Base-by-base conservation (phyloP, 2,113 vertebrate genomes). In the Melospiza georgiana region DNA sequence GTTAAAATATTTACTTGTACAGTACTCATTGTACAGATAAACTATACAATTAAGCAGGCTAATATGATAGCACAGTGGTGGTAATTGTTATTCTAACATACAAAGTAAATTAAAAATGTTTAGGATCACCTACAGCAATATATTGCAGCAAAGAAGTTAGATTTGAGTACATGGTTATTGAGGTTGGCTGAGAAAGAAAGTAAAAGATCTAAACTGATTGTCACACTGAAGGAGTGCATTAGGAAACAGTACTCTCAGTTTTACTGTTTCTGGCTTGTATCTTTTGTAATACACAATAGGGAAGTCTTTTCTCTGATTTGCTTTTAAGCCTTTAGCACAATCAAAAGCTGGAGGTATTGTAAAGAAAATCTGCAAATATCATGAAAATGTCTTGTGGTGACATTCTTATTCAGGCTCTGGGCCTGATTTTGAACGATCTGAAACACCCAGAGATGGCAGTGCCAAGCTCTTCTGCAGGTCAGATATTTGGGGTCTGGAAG, bases 311-410 rank as follows among this genome's bases (percentile, higher is more conserved):
- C 93, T 77, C 78, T 97, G 96, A 97, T 95, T 95, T 95, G 91
- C 93, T 97, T 95, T 93, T 96, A 97, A 95, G 92, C 82, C 90
- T 95, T 93, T 86, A 90, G 92, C 90, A 94, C 93, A 95, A 93
- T 96, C 94, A 93, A 93, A 94, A 95, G 59, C 93, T 94, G 87
- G 65, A 90, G 61, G 78, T 91, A 95, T 95, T 96, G 95, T 95
- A 91, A 81, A 93, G 95, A 94, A 95, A 95, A 97, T 95, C 94
- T 95, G 90, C 85, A 97, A 96, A 96, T 94, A 91, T 61, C 93
- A 80, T 48, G 85, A 88, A 93, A 94, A 90, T 90, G 27, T 95
- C 95, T 96, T 97, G 93, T 95, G 85, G 93, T 96, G 95, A 94
- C 92, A 93, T 95, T 94, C 72, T 88, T 86, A 65, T 95, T 90